A percentile compares a stretch with the other conserved stretches of the same genome.
These are phyloP conservation scores for Luperina testacea DNA, from an alignment of 2,888 invertebrate species.

Conservation along the genomic window DNA sequence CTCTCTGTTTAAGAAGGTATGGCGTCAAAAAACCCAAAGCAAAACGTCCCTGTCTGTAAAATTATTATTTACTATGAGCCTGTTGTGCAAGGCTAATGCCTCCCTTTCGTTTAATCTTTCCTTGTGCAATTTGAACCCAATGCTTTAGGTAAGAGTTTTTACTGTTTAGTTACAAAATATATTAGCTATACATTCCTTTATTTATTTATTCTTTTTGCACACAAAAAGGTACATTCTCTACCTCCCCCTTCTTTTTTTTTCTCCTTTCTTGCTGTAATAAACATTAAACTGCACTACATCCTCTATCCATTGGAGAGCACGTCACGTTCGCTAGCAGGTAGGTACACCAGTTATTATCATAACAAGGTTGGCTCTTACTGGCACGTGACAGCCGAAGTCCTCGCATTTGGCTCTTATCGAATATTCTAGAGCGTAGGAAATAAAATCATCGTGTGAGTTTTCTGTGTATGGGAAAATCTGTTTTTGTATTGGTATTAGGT, in stretches of 20 bases:
- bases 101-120: no score
- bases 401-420: slow-evolving; percentile 56
- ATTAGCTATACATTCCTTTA: slow-evolving; percentile 6
- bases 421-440: slow-evolving; percentile 51
- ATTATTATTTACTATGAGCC: no score
- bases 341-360: slow-evolving; percentile 64
- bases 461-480: slow-evolving; percentile 20
- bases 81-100: no score
- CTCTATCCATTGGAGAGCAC: slow-evolving; percentile 27
- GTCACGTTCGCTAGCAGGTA: slow-evolving; percentile 54
- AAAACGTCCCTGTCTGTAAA: no score
- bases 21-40: no score
- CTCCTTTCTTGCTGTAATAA: slow-evolving; percentile 12
- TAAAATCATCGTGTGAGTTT: slow-evolving; percentile 53
- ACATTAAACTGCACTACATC: slow-evolving; percentile 42
- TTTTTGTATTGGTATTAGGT: slow-evolving; percentile 34
- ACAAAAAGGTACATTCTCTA: no score
- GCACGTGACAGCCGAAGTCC: slow-evolving; percentile 58
- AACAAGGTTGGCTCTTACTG: slow-evolving; percentile 63
- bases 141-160: no score
- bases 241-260: no score
- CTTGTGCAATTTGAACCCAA: no score
- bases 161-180: not conserved
- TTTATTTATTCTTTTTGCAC: no score
- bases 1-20: no score